Evolutionary conservation across 2,888 invertebrate genomes (phyloP), one percentile per base, ranked within the genome.

Genomic region (Resseliella maxima): DNA sequence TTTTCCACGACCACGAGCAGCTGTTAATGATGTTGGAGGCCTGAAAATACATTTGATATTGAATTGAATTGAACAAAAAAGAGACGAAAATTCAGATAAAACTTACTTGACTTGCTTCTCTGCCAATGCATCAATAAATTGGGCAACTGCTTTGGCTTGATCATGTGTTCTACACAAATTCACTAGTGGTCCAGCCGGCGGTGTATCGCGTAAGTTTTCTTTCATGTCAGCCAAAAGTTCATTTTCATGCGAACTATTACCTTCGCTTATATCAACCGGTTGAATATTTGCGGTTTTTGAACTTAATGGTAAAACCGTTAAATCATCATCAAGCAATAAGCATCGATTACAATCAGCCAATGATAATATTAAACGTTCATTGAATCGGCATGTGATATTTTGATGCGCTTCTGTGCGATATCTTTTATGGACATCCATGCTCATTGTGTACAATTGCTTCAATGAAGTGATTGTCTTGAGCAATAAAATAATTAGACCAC

Each of bases 391-490:
- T 21, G 97, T 95, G 24, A 99, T 94, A 89, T 97, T 95, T 89
- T 96, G 94, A 90, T 99, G 97, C 0, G 98, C 96, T 92, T 99
- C 99, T 0, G 99, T 99, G 88, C 99, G 94, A 90, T 91, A 94
- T 91, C 97, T 93, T 88, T 97, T 94, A 92, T 99, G 99, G 0
- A 99, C 98, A 92, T 99, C 99, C 99, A 99, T 99, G 88, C 95
- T 95, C 93, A 99, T 95, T 0, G 99, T 96, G 90, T 97, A 99
- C 3, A 99, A 92, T 90, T 99, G 99, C 89, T 97, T 95, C 36
- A 99, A 92, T 0, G 99, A 99, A 86, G 94, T 93, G 89, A 99
- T 93, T 0, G 95, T 94, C 89, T 96, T 95, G 21, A 99, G 92
- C 10, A 99, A 92, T 87, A 99, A 93, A 85, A 99, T 94, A 86